phyloP scores from a whole-genome alignment of 2,797 vertebrate species.

The Pteropus rufus region DNA sequence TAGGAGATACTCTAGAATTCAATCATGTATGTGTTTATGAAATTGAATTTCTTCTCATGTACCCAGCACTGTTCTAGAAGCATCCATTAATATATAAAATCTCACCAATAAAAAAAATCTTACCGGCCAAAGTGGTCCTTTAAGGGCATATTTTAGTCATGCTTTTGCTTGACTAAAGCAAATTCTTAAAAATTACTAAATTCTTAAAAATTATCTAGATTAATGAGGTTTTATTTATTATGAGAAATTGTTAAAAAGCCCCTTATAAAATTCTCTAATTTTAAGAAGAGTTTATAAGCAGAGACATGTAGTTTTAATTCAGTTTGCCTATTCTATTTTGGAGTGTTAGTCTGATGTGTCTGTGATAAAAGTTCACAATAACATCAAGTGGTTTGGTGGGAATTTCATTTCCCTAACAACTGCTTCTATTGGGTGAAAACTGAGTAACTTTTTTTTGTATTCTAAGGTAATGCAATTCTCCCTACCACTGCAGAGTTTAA shows the following conservation, averaged over 20 bases:
- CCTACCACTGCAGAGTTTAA: neutral
- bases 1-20: neutral
- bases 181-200: neutral
- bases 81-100: neutral
- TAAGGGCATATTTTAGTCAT: conserved; percentile 17
- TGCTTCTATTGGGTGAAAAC: neutral
- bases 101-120: neutral
- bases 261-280: neutral
- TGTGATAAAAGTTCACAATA: neutral
- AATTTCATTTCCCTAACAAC: neutral
- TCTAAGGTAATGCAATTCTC: neutral
- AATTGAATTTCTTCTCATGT: neutral
- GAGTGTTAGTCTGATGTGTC: neutral
- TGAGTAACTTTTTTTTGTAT: neutral
- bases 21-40: neutral
- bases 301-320: neutral
- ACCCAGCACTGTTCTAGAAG: neutral
- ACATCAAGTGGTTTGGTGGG: neutral
- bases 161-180: neutral
- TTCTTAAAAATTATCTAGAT: neutral
- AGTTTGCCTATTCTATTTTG: neutral
- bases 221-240: neutral
- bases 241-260: neutral
- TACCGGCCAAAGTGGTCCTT: neutral
- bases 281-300: neutral